Evolutionary conservation across 2,888 invertebrate species (phyloP).

Genomic region (Tachina fera): DNA sequence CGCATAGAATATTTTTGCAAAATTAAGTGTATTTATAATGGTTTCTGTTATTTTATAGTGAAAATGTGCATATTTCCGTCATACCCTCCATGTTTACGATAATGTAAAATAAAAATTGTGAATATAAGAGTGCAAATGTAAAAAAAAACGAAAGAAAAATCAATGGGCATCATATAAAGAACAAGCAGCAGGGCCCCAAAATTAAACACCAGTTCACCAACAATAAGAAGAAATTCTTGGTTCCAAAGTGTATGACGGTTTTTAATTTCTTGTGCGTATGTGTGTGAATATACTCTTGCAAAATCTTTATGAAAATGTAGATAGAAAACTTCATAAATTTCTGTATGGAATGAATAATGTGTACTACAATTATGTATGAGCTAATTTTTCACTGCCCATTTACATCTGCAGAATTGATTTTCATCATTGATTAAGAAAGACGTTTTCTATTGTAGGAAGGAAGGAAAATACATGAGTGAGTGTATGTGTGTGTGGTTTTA

Average conservation of each 20-base stretch:
- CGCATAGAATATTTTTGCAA: slow-evolving; percentile 61
- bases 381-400: slow-evolving; percentile 7
- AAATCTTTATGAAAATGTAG: slow-evolving; percentile 14
- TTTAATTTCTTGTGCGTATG: slow-evolving; percentile 27
- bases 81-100: not conserved
- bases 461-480: not conserved
- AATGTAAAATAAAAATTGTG: not conserved
- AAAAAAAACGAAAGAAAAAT: slow-evolving; percentile 53
- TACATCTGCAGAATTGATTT: slow-evolving; percentile 46
- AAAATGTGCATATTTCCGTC: slow-evolving; percentile 24
- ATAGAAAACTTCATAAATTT: not conserved
- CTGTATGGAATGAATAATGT: not conserved
- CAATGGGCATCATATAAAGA: slow-evolving; percentile 68
- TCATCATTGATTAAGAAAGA: slow-evolving; percentile 52
- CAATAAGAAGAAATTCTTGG: slow-evolving; percentile 69
- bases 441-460: slow-evolving; percentile 31
- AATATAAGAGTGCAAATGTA: slow-evolving; percentile 19
- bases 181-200: slow-evolving; percentile 59
- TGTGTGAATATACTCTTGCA: slow-evolving; percentile 16
- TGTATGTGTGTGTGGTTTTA: not conserved
- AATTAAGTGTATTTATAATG: slow-evolving; percentile 47
- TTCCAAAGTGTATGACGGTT: slow-evolving; percentile 46
- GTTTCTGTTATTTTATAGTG: slow-evolving; percentile 43
- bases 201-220: slow-evolving; percentile 57
- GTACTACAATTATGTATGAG: not conserved